These are phyloP conservation scores for Rhinogobio ventralis DNA, from an alignment of 2,797 vertebrate genomes.

Conservation along the genomic window DNA sequence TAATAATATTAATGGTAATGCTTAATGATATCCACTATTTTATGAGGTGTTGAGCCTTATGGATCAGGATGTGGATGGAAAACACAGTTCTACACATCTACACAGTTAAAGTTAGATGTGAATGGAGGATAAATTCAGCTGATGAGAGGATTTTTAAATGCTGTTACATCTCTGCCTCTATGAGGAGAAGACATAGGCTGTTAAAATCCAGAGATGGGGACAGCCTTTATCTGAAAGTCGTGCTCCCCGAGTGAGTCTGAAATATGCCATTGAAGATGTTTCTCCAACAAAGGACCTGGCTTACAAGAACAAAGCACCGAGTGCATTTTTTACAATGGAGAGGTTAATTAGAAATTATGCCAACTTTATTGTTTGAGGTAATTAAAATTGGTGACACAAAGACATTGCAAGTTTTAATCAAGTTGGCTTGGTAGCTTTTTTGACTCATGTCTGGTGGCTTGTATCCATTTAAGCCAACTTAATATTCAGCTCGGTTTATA, in stretches of 20 bases:
- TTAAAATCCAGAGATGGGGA: slow-evolving; percentile 19
- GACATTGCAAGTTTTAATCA: slow-evolving; percentile 51
- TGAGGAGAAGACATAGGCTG: slow-evolving; percentile 26
- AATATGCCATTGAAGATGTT: slow-evolving; percentile 51
- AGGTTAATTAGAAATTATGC: slow-evolving; percentile 61
- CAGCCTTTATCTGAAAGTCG: slow-evolving; percentile 33
- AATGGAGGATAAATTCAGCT: slow-evolving; percentile 4
- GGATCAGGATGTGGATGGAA: background rate
- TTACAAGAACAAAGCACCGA: slow-evolving; percentile 25
- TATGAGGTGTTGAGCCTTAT: background rate
- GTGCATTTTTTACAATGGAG: slow-evolving; percentile 3
- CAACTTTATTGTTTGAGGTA: slow-evolving; percentile 60
- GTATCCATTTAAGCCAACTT: slow-evolving; percentile 24
- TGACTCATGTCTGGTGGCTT: slow-evolving; percentile 22
- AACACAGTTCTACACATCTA: slow-evolving; percentile 11
- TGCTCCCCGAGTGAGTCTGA: background rate
- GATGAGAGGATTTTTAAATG: slow-evolving; percentile 22
- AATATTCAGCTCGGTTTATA: slow-evolving; percentile 28
- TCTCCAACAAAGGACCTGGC: slow-evolving; percentile 26
- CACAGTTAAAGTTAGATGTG: background rate
- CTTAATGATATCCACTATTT: background rate
- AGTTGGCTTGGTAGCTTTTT: background rate
- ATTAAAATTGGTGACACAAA: slow-evolving; percentile 60
- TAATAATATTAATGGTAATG: background rate
- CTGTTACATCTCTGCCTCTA: slow-evolving; percentile 7